Evolutionary conservation across 2,888 invertebrate species (phyloP), one percentile per base, ranked within the genome.

Genomic region (Fragum fragum): DNA sequence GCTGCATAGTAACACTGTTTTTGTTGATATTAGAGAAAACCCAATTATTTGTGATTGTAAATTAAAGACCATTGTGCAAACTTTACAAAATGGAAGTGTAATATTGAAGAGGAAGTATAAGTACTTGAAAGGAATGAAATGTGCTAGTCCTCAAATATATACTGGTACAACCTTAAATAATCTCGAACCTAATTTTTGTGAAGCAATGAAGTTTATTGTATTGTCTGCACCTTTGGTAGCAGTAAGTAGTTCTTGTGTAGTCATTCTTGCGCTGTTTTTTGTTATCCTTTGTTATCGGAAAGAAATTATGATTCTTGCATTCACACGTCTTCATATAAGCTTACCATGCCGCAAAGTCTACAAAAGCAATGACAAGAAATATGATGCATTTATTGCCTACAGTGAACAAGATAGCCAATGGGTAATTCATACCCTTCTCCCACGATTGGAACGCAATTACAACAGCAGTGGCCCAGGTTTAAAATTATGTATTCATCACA

Each of bases 361-460:
- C 29, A 76, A 81, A 61, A 74, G 71, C n/a, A 77, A 42, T 2
- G 26, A 77, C 29, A 89, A 89, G 57, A 47, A 71, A 2, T 98
- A 97, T 95, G 98, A 98, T 95, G 98, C 98, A 63, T 98, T 98
- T 95, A 96, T 98, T 89, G 97, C 97, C 94, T 98, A 98, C 95
- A 97, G 97, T 95, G 81, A 85, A 53, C 57, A 74, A 5, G 98
- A 98, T 95, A 97, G 97, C 93, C 96, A 96, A 71, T 98, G 97
- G 96, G 97, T 98, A 57, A 96, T 97, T 47, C 97, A 97, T 92
- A 97, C 97, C 90, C 95, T 98, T 61, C 97, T 97, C 28, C 97
- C 97, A 28, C 96, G 97, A 83, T 95, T 98, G 84, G 98, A 98
- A 70, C 94, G 97, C 97, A 66, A 76, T 0, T 39, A 32, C 0